Evolutionary conservation across 2,888 invertebrate species (phyloP), one percentile per base, ranked within the genome.

Genomic region (Scrobipalpa costella): DNA sequence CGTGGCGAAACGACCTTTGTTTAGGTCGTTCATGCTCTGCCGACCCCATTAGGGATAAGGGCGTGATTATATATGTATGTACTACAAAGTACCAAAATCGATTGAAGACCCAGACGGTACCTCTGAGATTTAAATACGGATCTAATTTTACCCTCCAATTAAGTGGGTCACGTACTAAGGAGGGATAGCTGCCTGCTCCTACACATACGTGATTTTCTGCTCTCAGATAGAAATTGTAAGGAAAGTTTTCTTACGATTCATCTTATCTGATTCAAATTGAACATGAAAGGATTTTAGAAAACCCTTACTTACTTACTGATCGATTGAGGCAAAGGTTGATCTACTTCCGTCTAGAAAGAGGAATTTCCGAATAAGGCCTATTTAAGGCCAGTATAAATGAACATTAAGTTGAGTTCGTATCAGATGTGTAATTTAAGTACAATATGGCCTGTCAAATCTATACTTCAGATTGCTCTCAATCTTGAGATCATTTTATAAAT

Each of bases 121-220:
- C 19, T 9, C 19, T 19, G 50, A 50, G 50, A 50, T 34, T 55
- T 55, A 33, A 55, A 33, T 55, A 33, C 5, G 55, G 33, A 15
- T 55, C 27, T 55, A 33, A 55, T 55, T 27, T 15, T 11, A 55
- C n/a, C 33, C 55, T 55, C 27, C 55, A 55, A 55, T 55, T 55
- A 55, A 27, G 27, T 27, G 33, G 55, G 55, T 55, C 55, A 55
- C 55, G 55, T 55, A 47, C 47, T 17, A 50, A 21, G 17, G 11
- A 55, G 55, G 27, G 34, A 13, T 33, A n/a, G n/a, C 55, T 33
- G 55, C 33, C 55, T 55, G n/a, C 33, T 55, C 33, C 33, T 27
- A n/a, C n/a, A 55, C 33, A 33, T 27, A 55, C n/a, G 19, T 19
- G 50, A 50, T 50, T 40, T 40, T 40, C 21, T 19, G 15, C 11